Conservation (phyloP, 2,888 invertebrate species). For the Seladonia tumulorum region DNA sequence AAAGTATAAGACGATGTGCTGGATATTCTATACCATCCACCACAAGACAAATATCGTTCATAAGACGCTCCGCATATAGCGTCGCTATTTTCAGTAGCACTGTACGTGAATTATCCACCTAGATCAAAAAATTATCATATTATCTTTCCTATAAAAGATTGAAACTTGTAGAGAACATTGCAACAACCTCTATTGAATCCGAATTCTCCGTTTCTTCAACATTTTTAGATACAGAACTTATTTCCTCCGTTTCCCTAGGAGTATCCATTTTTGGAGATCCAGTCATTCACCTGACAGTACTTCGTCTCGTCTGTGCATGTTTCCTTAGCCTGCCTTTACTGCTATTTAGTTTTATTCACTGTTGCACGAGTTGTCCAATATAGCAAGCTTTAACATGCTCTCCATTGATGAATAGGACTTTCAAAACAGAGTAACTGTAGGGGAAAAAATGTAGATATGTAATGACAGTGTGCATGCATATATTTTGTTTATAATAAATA, state of each 20-base stretch:
- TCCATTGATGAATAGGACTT: not conserved
- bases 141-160: not conserved
- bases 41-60: slow-evolving; percentile 95
- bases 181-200: slow-evolving; percentile 76
- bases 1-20: slow-evolving; percentile 95
- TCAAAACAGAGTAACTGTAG: slow-evolving; percentile 10
- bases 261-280: slow-evolving; percentile 72
- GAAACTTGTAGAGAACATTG: not conserved
- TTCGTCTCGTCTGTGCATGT: slow-evolving; percentile 73
- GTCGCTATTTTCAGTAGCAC: slow-evolving; percentile 93
- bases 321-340: slow-evolving; percentile 33
- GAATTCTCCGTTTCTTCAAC: slow-evolving; percentile 61
- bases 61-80: slow-evolving; percentile 92
- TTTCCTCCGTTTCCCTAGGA: slow-evolving; percentile 26
- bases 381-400: not conserved
- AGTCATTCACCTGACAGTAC: slow-evolving; percentile 75
- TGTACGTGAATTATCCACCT: slow-evolving; percentile 94
- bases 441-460: not conserved
- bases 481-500: not conserved
- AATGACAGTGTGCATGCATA: not conserved
- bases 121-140: slow-evolving; percentile 60
- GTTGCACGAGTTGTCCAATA: not conserved
- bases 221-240: slow-evolving; percentile 39
- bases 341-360: not conserved
- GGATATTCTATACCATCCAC: slow-evolving; percentile 93